These are phyloP conservation scores for Xerus inauris DNA, from an alignment of 2,113 vertebrate species.

Conservation along the genomic window DNA sequence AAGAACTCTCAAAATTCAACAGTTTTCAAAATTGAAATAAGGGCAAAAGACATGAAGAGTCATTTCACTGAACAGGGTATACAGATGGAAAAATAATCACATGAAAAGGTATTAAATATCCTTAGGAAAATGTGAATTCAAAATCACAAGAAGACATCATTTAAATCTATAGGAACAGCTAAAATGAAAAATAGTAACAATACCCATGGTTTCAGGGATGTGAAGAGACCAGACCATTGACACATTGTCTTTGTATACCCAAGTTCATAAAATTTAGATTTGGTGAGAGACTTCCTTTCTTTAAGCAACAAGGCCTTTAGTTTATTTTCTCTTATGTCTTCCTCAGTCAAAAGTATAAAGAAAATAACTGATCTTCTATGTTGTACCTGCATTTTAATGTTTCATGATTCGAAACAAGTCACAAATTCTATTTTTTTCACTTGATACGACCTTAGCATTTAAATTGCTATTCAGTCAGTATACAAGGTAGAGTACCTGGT, in stretches of 20 bases:
- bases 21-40: neutral
- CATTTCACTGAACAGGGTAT: neutral
- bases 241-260: neutral
- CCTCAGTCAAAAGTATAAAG: slow-evolving; percentile 38
- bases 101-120: neutral
- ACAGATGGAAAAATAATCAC: neutral
- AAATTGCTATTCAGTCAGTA: neutral
- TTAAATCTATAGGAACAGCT: neutral
- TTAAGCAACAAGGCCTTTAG: neutral
- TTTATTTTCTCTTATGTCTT: neutral
- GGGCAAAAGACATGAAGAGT: neutral
- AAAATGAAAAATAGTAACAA: neutral
- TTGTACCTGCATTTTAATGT: neutral
- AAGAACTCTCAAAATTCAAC: neutral
- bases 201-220: neutral
- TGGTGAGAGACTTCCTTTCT: neutral
- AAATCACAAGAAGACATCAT: neutral
- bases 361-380: neutral
- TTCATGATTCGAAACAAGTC: neutral
- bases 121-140: neutral
- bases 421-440: neutral
- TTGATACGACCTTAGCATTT: slow-evolving; percentile 5
- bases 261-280: neutral
- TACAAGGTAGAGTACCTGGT: neutral
- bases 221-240: neutral